Conservation (phyloP, 1,140 invertebrate species). For the Drosophila cardini region DNA sequence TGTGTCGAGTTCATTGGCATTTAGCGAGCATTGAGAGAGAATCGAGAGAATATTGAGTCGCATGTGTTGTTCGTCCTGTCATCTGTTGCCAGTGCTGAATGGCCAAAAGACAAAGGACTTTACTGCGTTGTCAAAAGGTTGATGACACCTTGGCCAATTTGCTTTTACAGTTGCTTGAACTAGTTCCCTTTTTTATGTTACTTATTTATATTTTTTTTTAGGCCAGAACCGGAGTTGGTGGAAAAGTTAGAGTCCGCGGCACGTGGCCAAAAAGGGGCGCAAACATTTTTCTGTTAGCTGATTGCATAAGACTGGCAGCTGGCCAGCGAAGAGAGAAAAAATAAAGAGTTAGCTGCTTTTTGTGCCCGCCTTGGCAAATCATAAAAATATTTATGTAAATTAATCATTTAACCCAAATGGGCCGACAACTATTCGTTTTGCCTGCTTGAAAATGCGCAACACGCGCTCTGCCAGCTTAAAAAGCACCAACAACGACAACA, state of each 20-base stretch:
- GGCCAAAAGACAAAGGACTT: slow-evolving; percentile 57
- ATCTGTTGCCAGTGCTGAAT: slow-evolving; percentile 47
- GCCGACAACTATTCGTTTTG: slow-evolving; percentile 60
- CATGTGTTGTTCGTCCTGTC: slow-evolving; percentile 77
- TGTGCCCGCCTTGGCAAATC: slow-evolving; percentile 68
- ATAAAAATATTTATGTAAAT: slow-evolving; percentile 84
- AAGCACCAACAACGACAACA: slow-evolving; percentile 9
- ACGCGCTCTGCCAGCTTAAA: slow-evolving; percentile 63
- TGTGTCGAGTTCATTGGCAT: slow-evolving; percentile 69
- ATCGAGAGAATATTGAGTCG: slow-evolving; percentile 51
- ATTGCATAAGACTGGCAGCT: slow-evolving; percentile 74
- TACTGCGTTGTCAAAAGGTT: slow-evolving; percentile 60
- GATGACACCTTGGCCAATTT: slow-evolving; percentile 70
- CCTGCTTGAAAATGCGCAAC: slow-evolving; percentile 77
- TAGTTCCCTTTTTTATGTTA: slow-evolving; percentile 60
- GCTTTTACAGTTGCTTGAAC: slow-evolving; percentile 80
- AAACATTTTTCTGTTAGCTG: slow-evolving; percentile 55
- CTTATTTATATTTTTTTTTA: slow-evolving; percentile 6
- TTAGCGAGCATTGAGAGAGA: slow-evolving; percentile 22
- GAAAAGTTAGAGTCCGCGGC: slow-evolving; percentile 44
- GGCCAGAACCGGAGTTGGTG: slow-evolving; percentile 20
- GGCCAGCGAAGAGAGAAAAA: slow-evolving; percentile 34
- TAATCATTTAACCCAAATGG: slow-evolving; percentile 82
- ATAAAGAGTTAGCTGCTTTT: slow-evolving; percentile 37
- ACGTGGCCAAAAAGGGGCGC: slow-evolving; percentile 60